phyloP scores from a whole-genome alignment of 2,113 vertebrate species.

The Pogona vitticeps region DNA sequence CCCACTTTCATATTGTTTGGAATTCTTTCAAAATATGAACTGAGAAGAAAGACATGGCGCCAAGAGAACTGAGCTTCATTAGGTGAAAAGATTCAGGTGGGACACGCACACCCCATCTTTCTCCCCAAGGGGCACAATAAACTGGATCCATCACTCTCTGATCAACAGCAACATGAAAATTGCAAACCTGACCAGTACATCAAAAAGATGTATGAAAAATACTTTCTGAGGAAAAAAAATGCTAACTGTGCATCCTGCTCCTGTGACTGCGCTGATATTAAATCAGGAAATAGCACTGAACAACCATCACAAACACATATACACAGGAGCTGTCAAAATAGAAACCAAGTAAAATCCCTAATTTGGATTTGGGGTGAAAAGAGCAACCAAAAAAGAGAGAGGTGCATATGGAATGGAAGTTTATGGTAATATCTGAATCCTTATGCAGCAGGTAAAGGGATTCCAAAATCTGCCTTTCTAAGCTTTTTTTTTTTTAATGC shows the following conservation, averaged over 20 bases:
- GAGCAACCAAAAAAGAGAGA: constrained; percentile 51
- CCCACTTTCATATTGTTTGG: constrained; percentile 31
- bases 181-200: constrained; percentile 79
- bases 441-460: constrained; percentile 54
- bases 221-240: constrained; percentile 71
- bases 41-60: fast-evolving
- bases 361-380: constrained; percentile 73
- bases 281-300: constrained; percentile 80
- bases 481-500: constrained; percentile 56
- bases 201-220: constrained; percentile 81
- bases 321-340: constrained; percentile 79
- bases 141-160: constrained; percentile 63
- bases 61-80: constrained; percentile 36
- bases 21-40: neutral
- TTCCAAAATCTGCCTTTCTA: constrained; percentile 49
- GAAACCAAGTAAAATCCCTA: constrained; percentile 78
- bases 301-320: constrained; percentile 74
- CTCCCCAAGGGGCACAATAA: constrained; percentile 43
- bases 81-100: constrained; percentile 42
- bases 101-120: neutral
- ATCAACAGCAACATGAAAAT: constrained; percentile 70
- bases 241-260: constrained; percentile 83
- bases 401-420: constrained; percentile 32
- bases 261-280: constrained; percentile 77
- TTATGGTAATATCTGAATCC: constrained; percentile 63